Base-by-base conservation (phyloP, 2,113 vertebrate species). In the Malurus cyaneus region DNA sequence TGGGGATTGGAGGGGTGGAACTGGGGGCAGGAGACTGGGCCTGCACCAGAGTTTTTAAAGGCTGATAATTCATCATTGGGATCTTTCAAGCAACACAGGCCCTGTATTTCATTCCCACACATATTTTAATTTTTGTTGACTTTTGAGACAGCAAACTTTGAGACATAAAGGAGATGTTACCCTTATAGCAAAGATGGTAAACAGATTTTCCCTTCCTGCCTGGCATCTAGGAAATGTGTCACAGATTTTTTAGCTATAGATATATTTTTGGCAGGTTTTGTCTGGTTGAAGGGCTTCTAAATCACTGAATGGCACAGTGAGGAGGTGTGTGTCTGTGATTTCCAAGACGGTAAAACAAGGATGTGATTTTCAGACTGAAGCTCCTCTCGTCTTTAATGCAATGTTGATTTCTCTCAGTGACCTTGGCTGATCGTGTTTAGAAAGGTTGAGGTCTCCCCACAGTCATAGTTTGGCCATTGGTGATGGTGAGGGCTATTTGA, bases 261-360 rank as follows among this genome's bases (percentile, higher is more conserved):
- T 53, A 29, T 41, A n/a, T 8, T 28, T 52, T 50, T 47, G 54
- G 19, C 17, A 47, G 17, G 36, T 83, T 66, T 80, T 7, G 1
- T 28, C 36, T 34, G 5, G 18, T 34, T 77, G 34, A 13, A 53
- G 23, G 34, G 39, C 11, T 86, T 81, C 6, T 39, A n/a, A 56
- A 47, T 34, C 8, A 9, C 14, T 34, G 49, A 42, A 16, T 36
- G 8, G 21, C 11, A 19, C 4, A n/a, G 5, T 4, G 29, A 47
- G 78, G 41, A 50, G 50, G 4, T 8, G 8, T 5, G 8, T 4
- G 13, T 49, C 14, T 42, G 2, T 0, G 3, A 12, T 41, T 74
- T 66, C 32, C 3, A 1, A 12, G 47, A 44, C 0, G 0, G 32
- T 52, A 52, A 79, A 91, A 76, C 18, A 20, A 5, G 8, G 9